phyloP scores from a whole-genome alignment of 2,888 invertebrate species.

The Ypsolopha sequella region DNA sequence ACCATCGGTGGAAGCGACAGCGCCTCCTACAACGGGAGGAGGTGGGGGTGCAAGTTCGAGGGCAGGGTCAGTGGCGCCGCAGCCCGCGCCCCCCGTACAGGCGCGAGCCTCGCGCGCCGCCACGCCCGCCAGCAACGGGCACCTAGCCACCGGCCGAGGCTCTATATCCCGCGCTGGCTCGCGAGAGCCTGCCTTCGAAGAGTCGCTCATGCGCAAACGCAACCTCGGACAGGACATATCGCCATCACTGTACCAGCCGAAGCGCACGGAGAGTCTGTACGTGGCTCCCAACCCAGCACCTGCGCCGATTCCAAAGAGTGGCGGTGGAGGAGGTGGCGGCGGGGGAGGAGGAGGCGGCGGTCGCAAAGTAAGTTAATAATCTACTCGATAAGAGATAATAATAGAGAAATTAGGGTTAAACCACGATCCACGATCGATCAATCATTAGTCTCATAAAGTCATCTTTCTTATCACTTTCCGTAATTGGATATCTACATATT shows the following conservation, averaged over 20 bases:
- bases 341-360: constrained; percentile 44
- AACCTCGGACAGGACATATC: constrained; percentile 90
- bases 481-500: too few species aligned
- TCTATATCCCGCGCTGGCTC: constrained; percentile 65
- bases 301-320: constrained; percentile 43
- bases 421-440: too few species aligned
- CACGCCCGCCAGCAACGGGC: constrained; percentile 73
- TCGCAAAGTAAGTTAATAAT: constrained; percentile 43
- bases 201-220: constrained; percentile 83
- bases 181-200: constrained; percentile 78
- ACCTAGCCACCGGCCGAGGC: constrained; percentile 72
- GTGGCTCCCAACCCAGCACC: constrained; percentile 66
- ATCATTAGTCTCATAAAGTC: too few species aligned
- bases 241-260: constrained; percentile 89
- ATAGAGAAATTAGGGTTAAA: too few species aligned
- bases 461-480: too few species aligned
- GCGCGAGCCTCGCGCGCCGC: constrained; percentile 57
- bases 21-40: constrained; percentile 56
- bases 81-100: constrained; percentile 77
- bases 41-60: constrained; percentile 34
- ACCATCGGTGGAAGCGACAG: constrained; percentile 80
- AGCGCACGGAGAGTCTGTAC: constrained; percentile 91
- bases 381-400: too few species aligned
- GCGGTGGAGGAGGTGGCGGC: constrained; percentile 47
- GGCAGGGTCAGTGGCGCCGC: constrained; percentile 81